Evolutionary conservation across 1,140 invertebrate genomes (phyloP).

Genomic region (Brachionus asplanchnoidis): DNA sequence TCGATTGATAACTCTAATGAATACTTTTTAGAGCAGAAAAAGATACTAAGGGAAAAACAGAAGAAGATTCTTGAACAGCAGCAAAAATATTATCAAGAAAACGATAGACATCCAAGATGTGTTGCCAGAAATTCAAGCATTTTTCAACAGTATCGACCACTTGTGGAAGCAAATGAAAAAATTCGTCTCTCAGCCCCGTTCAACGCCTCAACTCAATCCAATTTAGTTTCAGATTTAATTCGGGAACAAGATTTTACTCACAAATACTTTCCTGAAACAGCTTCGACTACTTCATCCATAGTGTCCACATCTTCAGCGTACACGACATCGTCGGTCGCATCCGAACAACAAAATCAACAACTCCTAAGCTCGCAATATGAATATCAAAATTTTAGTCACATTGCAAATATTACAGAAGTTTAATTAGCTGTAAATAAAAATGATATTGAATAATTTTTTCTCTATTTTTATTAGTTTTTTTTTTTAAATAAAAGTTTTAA

Average conservation of each 20-base stretch:
- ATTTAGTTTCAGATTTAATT: neutral
- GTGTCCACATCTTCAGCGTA: neutral
- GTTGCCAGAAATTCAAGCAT: neutral
- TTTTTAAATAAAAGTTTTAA: neutral
- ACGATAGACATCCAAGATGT: neutral
- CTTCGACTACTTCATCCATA: neutral
- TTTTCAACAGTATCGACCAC: neutral
- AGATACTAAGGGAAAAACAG: constrained; percentile 19
- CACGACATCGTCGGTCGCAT: neutral
- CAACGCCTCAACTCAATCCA: neutral
- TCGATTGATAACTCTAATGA: neutral
- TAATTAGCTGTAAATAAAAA: neutral
- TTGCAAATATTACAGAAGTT: neutral
- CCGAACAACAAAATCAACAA: neutral
- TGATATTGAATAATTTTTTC: neutral
- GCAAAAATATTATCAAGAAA: constrained; percentile 17
- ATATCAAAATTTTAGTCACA: constrained; percentile 10
- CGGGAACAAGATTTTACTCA: neutral
- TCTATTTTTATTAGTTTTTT: constrained; percentile 3
- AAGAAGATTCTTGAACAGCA: constrained; percentile 29
- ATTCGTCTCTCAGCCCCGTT: neutral
- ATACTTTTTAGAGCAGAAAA: neutral
- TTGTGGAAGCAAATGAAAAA: neutral
- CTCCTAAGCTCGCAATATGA: neutral
- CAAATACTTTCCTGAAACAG: constrained; percentile 10